These are phyloP conservation scores for Eubasilissa regina DNA, from an alignment of 1,140 invertebrate genomes.

Conservation along the genomic window DNA sequence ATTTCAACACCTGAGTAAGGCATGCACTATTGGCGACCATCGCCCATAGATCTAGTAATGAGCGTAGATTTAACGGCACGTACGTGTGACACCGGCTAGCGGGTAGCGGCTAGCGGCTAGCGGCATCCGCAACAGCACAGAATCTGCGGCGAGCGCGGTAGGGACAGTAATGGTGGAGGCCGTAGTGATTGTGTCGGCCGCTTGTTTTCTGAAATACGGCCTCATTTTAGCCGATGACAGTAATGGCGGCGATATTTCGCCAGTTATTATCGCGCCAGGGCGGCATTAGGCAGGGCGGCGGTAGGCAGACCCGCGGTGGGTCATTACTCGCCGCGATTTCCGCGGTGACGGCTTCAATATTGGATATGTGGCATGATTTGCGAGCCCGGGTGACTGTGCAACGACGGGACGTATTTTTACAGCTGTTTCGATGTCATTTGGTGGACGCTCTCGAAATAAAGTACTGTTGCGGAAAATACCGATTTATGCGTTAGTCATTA, in stretches of 20 bases:
- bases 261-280: slow-evolving; percentile 55
- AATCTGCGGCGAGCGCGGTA: slow-evolving; percentile 14
- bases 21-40: too few relatives aligned
- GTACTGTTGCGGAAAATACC: background rate
- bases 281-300: slow-evolving; percentile 25
- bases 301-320: slow-evolving; percentile 25
- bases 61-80: too few relatives aligned
- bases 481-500: too few relatives aligned
- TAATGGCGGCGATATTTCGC: slow-evolving; percentile 60
- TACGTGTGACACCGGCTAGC: background rate
- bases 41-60: too few relatives aligned
- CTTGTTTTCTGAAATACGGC: slow-evolving; percentile 60
- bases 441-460: background rate
- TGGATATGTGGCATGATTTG: slow-evolving; percentile 49
- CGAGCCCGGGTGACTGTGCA: slow-evolving; percentile 1
- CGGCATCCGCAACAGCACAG: background rate
- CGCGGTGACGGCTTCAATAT: slow-evolving; percentile 48
- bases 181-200: slow-evolving; percentile 57
- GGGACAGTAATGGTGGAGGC: slow-evolving; percentile 24
- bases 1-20: too few relatives aligned
- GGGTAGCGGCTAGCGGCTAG: background rate
- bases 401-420: slow-evolving; percentile 3
- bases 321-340: slow-evolving; percentile 47
- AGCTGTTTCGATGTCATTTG: slow-evolving; percentile 25
- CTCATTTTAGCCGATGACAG: slow-evolving; percentile 60